A percentile compares a stretch with the other conserved stretches of the same genome.
Evolutionary conservation across 2,113 vertebrate species (phyloP).

Genomic region (Alethe diademata): DNA sequence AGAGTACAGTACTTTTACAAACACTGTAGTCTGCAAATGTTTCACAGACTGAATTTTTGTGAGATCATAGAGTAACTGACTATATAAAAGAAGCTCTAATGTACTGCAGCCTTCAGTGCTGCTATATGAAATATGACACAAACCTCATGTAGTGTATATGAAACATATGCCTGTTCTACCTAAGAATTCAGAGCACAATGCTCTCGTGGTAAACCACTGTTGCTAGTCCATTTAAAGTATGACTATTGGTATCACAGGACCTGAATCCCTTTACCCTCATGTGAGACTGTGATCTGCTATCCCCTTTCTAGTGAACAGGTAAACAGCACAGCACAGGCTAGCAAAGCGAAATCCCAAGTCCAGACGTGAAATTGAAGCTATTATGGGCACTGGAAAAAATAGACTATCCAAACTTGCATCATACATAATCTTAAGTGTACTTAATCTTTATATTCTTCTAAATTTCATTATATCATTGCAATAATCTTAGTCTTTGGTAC

Average conservation of each 20-base stretch:
- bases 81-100: conserved; percentile 14
- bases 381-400: not conserved
- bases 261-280: not conserved
- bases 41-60: conserved; percentile 18
- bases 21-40: not conserved
- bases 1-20: not conserved
- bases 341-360: not conserved
- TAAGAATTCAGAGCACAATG: not conserved
- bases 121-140: not conserved
- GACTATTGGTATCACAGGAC: not conserved
- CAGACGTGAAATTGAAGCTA: not conserved
- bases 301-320: not conserved
- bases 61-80: conserved; percentile 14
- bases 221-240: not conserved
- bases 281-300: not conserved
- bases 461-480: not conserved
- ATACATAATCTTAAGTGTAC: not conserved
- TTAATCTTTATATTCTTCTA: not conserved
- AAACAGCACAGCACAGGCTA: not conserved
- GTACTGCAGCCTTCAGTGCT: not conserved
- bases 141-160: not conserved
- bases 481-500: not conserved
- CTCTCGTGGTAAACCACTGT: not conserved
- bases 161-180: not conserved
- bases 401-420: not conserved